A percentile compares a stretch with the other conserved stretches of the same genome.
Evolutionary conservation across 2,797 vertebrate species (phyloP).

Genomic region (Pseudopleuronectes americanus): DNA sequence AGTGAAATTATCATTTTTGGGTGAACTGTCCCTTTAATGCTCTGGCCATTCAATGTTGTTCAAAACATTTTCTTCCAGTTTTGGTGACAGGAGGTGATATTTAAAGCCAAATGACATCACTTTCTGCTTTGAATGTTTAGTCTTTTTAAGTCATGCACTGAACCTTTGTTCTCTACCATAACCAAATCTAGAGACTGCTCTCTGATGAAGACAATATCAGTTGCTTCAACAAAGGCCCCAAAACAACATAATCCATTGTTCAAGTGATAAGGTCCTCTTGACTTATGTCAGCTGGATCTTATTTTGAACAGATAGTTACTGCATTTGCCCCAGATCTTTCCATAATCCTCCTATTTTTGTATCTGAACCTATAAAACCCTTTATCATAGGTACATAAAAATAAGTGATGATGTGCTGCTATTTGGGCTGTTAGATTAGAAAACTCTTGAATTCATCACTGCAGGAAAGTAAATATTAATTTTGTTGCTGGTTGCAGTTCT

Average conservation of each 20-base stretch:
- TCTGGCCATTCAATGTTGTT: background rate
- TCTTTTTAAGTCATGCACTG: background rate
- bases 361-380: background rate
- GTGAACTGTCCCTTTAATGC: no score
- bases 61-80: background rate
- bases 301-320: background rate
- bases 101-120: slow-evolving; percentile 22
- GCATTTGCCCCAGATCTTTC: background rate
- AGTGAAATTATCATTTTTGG: no score
- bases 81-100: background rate
- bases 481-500: background rate
- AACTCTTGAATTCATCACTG: no score
- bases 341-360: background rate
- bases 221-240: background rate
- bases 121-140: slow-evolving; percentile 5
- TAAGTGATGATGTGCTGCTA: background rate
- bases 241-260: background rate
- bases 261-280: background rate
- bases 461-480: background rate
- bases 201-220: slow-evolving; percentile 1
- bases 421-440: background rate
- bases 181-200: background rate
- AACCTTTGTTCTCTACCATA: background rate
- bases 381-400: background rate
- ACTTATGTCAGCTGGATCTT: background rate